phyloP scores from a whole-genome alignment of 2,888 invertebrate genomes.

The Himalopsyche anomala region DNA sequence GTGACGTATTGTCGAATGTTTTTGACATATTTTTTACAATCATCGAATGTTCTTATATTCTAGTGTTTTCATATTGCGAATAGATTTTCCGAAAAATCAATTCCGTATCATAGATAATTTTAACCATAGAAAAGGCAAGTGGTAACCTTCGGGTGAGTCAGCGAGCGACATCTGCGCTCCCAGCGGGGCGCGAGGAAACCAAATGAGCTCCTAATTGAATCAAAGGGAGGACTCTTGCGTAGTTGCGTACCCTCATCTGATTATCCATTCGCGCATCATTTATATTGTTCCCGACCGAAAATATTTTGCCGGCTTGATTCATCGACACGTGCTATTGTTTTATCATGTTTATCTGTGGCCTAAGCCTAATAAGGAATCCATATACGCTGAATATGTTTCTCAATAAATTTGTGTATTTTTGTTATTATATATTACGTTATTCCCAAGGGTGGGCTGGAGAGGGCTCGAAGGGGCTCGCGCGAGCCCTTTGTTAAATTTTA shows the following conservation, averaged over 20 bases:
- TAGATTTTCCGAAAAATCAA: conserved; percentile 7
- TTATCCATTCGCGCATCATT: conserved; percentile 78
- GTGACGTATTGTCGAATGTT: no score
- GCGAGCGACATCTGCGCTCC: conserved; percentile 59
- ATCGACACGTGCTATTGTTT: conserved; percentile 36
- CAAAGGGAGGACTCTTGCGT: conserved; percentile 67
- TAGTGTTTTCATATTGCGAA: background rate
- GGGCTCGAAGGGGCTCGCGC: no score
- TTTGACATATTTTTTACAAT: no score
- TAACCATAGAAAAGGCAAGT: conserved; percentile 24
- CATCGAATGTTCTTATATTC: no score
- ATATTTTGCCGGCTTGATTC: conserved; percentile 59
- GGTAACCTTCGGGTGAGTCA: conserved; percentile 46
- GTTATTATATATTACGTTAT: no score
- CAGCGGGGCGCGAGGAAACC: conserved; percentile 69
- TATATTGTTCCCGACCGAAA: conserved; percentile 70
- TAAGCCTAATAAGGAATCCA: no score
- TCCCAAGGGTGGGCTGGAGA: no score
- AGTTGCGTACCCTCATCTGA: conserved; percentile 72
- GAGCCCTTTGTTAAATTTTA: no score
- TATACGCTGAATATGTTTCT: no score
- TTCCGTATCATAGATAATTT: conserved; percentile 6
- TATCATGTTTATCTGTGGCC: no score
- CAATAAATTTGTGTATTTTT: no score
- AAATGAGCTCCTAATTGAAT: conserved; percentile 74